phyloP scores from a whole-genome alignment of 2,888 invertebrate genomes.

The Dendrolimus houi region DNA sequence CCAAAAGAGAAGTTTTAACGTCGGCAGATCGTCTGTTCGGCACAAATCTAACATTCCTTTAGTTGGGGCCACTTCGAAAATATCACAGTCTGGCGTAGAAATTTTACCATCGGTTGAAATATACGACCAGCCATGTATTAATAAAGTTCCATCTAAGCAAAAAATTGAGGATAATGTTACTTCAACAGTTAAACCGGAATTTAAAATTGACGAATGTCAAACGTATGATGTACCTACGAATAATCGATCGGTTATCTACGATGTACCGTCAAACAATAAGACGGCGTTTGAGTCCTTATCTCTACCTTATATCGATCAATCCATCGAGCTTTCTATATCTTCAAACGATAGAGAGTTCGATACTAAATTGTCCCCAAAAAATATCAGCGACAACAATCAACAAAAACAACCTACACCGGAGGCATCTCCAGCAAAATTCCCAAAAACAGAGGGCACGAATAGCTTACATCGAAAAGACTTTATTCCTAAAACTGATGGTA shows the following conservation, averaged over 20 bases:
- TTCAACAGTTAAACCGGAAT: conserved; percentile 42
- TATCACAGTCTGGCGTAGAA: conserved; percentile 67
- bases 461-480: conserved; percentile 63
- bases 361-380: conserved; percentile 60
- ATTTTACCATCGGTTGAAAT: conserved; percentile 64
- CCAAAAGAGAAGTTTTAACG: conserved; percentile 51
- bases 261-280: conserved; percentile 58
- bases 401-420: conserved; percentile 35
- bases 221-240: conserved; percentile 68
- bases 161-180: conserved; percentile 37
- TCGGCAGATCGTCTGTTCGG: conserved; percentile 49
- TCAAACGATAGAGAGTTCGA: conserved; percentile 71
- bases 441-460: conserved; percentile 48
- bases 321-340: conserved; percentile 64
- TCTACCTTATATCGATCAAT: conserved; percentile 65
- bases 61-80: conserved; percentile 69
- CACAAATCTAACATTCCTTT: conserved; percentile 64
- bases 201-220: conserved; percentile 48
- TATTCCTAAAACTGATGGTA: conserved; percentile 31
- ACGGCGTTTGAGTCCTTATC: conserved; percentile 65
- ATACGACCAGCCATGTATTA: conserved; percentile 52
- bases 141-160: conserved; percentile 33
- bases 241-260: conserved; percentile 63
- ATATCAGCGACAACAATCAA: conserved; percentile 49
- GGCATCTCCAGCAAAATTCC: conserved; percentile 43